Evolutionary conservation across 2,888 invertebrate genomes (phyloP), one percentile per base, ranked within the genome.

Genomic region (Drosophila mayaguana): DNA sequence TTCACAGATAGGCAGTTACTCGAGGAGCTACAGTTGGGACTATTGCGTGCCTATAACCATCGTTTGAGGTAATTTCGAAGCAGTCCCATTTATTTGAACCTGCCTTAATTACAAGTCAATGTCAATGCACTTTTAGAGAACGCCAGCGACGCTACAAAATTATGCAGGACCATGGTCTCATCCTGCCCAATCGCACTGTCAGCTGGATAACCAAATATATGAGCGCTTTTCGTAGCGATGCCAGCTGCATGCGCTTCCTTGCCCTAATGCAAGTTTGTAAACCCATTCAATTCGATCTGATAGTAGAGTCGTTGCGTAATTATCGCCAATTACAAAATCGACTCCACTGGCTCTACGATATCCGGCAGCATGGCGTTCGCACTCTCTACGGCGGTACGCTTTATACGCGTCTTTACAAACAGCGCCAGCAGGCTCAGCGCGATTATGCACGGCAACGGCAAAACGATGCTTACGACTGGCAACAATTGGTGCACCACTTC

Each of bases 131-230:
- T 56, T 32, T 14, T 68, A 93, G 93, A 77, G 97, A 97, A 91
- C 94, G 98, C 50, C 93, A 94, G 45, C 94, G 96, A 50, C 94
- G 97, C 60, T 96, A 96, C 88, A 94, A 93, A 78, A 94, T 98
- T 14, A 95, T 98, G 72, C 94, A 95, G 67, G 93, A 95, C 51
- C 97, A 97, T 93, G 98, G 98, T 0, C 93, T 98, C 3, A 95
- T 98, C 60, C 94, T 96, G 91, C 93, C 95, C 2, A 95, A 96
- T 82, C 96, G 96, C 92, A 94, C 95, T 1, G 92, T 95, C 12
- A 94, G 95, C 16, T 96, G 96, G 95, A 91, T 96, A 57, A 95
- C 95, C 57, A 95, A 95, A 79, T 97, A 96, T 92, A 95, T 96
- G 34, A 91, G 92, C 25, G 95, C 96, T 2, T 92, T 96, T 54